Base-by-base conservation (phyloP, 2,113 vertebrate genomes). In the Brachyistius frenatus region DNA sequence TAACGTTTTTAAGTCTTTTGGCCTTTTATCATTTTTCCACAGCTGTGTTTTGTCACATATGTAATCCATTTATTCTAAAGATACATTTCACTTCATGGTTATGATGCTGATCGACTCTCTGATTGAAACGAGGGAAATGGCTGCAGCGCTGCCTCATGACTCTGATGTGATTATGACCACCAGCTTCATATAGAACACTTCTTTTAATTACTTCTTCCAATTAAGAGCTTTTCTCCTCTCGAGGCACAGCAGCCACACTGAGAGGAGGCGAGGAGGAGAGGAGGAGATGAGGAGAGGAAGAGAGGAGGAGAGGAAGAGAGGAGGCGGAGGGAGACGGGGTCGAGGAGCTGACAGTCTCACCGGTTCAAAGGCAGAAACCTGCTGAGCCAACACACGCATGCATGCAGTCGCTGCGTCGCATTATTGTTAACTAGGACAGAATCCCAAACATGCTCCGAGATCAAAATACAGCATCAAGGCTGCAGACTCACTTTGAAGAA, bases 151-250 rank as follows among this genome's bases (percentile, higher is more conserved):
- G 47, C 23, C 23, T 23, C 23, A 23, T 23, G 23, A 23, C 23
- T 23, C 56, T 10, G 11, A 39, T 60, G 8, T 67, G 44, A 62
- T 78, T 62, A 73, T 56, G 56, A 33, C 77, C 66, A 66, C 56
- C 46, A 76, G 73, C 35, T 69, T 33, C 8, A 84, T 62, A 76
- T 66, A 80, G 80, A 61, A 16, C 16, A 41, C 32, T 55, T 35
- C 10, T 55, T 82, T 83, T 81, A 88, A 90, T 86, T 57, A 54
- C 61, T 72, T 74, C 60, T 84, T 86, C 70, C 53, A 79, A 84
- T 86, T 77, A 66, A 65, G 71, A 41, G 31, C 23, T 36, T 60
- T 44, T 68, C 63, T 67, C 69, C 55, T 49, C 73, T 66, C 35
- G 54, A 70, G 49, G 15, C 37, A 7, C 66, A 50, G 81, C 64